These are phyloP conservation scores for Rhagophthalmus giganteus DNA, from an alignment of 2,888 invertebrate genomes.

Conservation along the genomic window DNA sequence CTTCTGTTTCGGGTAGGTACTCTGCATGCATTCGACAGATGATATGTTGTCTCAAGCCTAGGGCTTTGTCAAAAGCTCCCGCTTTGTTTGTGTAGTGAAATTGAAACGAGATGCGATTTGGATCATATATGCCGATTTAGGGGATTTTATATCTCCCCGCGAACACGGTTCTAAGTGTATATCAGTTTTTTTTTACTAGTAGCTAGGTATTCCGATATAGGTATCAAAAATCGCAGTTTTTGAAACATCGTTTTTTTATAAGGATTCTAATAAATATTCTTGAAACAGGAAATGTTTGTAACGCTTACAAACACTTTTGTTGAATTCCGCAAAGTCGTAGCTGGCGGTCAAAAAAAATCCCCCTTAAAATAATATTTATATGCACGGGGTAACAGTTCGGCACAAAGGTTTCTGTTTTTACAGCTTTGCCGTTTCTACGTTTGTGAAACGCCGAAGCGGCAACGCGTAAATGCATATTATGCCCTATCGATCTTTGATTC, in stretches of 20 bases:
- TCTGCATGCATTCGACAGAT: slow-evolving; percentile 47
- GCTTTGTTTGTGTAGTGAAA: slow-evolving; percentile 52
- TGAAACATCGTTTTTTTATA: too few species aligned
- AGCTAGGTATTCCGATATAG: too few species aligned
- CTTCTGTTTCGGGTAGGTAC: slow-evolving; percentile 24
- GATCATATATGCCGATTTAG: slow-evolving; percentile 34
- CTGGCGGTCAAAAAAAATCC: slow-evolving; percentile 39
- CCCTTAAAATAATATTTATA: slow-evolving; percentile 51
- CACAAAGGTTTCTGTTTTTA: slow-evolving; percentile 51
- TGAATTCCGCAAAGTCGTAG: slow-evolving; percentile 5
- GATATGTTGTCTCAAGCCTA: slow-evolving; percentile 52
- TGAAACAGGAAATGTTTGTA: not conserved
- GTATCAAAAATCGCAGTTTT: too few species aligned
- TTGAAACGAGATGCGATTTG: slow-evolving; percentile 48
- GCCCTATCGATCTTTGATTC: slow-evolving; percentile 21
- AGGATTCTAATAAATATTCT: too few species aligned
- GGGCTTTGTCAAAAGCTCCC: slow-evolving; percentile 45
- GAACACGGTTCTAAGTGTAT: too few species aligned
- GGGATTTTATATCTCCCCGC: slow-evolving; percentile 31
- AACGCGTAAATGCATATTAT: slow-evolving; percentile 25
- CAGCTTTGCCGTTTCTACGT: slow-evolving; percentile 41
- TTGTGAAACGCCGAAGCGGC: slow-evolving; percentile 16
- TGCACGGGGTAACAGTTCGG: slow-evolving; percentile 50
- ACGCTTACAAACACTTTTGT: slow-evolving; percentile 2
- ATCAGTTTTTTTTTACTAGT: too few species aligned